A percentile compares a stretch with the other conserved stretches of the same genome.
Evolutionary conservation across 23 tunicate genomes (phyloP).

Genomic region (Trididemnum miniatum): DNA sequence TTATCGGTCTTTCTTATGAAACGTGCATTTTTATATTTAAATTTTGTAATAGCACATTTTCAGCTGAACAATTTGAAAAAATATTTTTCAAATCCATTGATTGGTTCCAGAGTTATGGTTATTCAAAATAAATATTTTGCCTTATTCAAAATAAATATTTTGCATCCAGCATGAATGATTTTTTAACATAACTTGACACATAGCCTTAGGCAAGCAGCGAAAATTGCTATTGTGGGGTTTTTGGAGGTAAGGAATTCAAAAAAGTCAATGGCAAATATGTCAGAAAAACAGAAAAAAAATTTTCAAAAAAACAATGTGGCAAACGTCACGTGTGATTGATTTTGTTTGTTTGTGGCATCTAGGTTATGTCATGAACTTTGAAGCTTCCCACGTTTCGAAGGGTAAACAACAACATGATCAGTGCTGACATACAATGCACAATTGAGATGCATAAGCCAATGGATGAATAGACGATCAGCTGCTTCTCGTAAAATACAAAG

Average conservation of each 20-base stretch:
- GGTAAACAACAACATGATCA: no score
- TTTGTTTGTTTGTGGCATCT: not conserved
- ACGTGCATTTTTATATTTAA: not conserved
- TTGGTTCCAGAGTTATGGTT: not conserved
- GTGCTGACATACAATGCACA: no score
- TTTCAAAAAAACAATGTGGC: not conserved
- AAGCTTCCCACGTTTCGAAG: not conserved
- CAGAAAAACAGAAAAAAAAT: not conserved
- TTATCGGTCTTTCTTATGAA: not conserved
- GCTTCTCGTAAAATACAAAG: no score
- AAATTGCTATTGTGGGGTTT: not conserved
- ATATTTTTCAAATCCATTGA: not conserved
- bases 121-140: not conserved
- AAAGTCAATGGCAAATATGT: not conserved
- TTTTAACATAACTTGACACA: not conserved
- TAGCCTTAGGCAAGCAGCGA: not conserved
- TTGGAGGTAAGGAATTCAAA: not conserved
- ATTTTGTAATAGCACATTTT: not conserved
- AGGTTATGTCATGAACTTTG: not conserved
- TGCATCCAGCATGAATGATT: not conserved
- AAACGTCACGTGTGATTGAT: slow-evolving; percentile 2
- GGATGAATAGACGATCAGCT: no score
- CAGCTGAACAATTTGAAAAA: not conserved
- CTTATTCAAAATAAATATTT: not conserved
- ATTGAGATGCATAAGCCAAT: no score